Evolutionary conservation across 37 sponge, comb jelly and placozoan species (phyloP).

Genomic region (Aplysina aerophoba): DNA sequence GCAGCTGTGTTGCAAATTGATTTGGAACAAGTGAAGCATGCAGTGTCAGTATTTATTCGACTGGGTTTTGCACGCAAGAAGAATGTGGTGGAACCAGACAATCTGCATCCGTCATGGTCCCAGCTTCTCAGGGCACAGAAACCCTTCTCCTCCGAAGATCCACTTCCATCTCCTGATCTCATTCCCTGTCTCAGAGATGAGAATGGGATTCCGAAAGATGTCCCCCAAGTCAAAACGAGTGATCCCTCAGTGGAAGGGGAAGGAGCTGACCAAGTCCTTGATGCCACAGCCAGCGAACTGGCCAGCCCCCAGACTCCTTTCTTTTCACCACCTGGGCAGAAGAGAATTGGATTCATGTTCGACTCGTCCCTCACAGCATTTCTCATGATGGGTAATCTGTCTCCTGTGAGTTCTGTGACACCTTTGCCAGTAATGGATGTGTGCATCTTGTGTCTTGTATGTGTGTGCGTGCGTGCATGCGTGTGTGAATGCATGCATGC

Average conservation of each 20-base stretch:
- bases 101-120: constrained; percentile 75
- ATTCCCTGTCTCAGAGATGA: background rate
- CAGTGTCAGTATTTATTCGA: constrained; percentile 95
- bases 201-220: background rate
- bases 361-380: constrained; percentile 98
- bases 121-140: background rate
- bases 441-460: background rate
- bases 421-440: too few species aligned
- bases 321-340: constrained; percentile 31
- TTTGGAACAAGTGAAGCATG: constrained; percentile 87
- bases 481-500: background rate
- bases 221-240: background rate
- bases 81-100: constrained; percentile 34
- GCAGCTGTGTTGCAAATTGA: constrained; percentile 87
- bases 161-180: background rate
- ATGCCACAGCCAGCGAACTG: background rate
- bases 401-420: constrained; percentile 65
- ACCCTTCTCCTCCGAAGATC: background rate
- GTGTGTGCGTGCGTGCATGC: background rate
- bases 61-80: constrained; percentile 97
- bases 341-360: constrained; percentile 94
- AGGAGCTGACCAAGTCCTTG: background rate
- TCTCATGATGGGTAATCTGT: constrained; percentile 99
- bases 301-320: too few species aligned
- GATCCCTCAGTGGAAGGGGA: too few species aligned